Percentiles rank a stretch among this genome's conserved stretches.
Conservation (phyloP, 2,888 invertebrate genomes). For the Campaea margaritaria region DNA sequence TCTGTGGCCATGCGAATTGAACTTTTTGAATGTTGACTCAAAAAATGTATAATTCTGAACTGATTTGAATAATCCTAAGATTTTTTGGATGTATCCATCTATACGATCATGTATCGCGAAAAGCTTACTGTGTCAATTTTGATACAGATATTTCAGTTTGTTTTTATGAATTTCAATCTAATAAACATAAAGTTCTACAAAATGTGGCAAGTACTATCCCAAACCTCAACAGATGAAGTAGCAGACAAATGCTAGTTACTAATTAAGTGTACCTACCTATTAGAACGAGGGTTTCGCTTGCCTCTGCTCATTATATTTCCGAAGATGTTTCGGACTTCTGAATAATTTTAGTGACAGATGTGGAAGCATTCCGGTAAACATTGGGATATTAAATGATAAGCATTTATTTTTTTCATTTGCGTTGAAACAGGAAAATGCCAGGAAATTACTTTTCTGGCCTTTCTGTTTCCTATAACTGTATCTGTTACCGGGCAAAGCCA, state of each 20-base stretch:
- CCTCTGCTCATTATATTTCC: conserved; percentile 24
- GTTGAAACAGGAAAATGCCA: not conserved
- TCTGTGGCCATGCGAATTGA: no score
- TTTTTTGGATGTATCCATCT: no score
- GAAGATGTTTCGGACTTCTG: conserved; percentile 17
- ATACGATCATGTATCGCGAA: no score
- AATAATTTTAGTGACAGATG: conserved; percentile 25
- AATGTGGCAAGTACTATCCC: no score
- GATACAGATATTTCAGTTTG: not conserved
- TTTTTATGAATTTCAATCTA: no score
- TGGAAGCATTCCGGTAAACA: conserved; percentile 8
- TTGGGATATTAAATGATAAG: conserved; percentile 2
- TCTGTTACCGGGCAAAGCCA: no score
- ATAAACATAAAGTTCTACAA: no score
- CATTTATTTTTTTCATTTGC: not conserved
- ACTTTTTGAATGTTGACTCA: no score
- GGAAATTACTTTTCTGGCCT: not conserved
- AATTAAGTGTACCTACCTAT: conserved; percentile 27
- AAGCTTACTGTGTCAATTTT: not conserved
- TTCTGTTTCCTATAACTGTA: no score
- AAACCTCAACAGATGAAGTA: not conserved
- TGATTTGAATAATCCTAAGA: no score
- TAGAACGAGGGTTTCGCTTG: conserved; percentile 23
- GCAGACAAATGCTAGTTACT: conserved; percentile 5
- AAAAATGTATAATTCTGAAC: no score